A percentile compares a stretch with the other conserved stretches of the same genome.
These are phyloP conservation scores for Morpho deidamia DNA, from an alignment of 2,888 invertebrate species.

Conservation along the genomic window DNA sequence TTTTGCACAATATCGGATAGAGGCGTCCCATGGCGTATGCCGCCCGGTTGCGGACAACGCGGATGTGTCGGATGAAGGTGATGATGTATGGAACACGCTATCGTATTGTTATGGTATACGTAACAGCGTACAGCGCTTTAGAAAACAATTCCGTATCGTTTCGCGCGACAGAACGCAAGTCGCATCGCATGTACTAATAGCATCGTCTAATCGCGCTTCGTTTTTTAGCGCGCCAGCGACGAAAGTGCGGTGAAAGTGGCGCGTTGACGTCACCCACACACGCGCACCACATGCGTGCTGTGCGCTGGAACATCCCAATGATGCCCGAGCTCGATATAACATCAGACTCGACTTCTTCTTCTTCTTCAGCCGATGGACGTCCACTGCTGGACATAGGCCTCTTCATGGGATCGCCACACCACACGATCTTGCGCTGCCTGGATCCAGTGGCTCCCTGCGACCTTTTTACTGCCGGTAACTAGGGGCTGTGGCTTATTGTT, in stretches of 20 bases:
- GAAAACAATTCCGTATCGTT: slow-evolving; percentile 64
- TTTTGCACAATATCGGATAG: too few relatives aligned
- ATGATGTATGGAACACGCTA: too few relatives aligned
- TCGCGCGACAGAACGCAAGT: slow-evolving; percentile 49
- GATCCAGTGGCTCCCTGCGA: too few relatives aligned
- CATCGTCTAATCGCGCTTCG: slow-evolving; percentile 57
- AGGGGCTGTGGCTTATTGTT: too few relatives aligned
- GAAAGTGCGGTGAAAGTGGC: slow-evolving; percentile 78
- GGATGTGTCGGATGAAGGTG: too few relatives aligned
- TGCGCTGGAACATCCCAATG: slow-evolving; percentile 27
- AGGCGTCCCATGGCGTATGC: too few relatives aligned
- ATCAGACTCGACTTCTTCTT: background rate
- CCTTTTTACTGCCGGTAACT: too few relatives aligned
- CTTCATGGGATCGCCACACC: too few relatives aligned
- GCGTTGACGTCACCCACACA: slow-evolving; percentile 75
- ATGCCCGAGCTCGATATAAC: background rate
- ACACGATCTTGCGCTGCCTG: too few relatives aligned
- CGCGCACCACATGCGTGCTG: slow-evolving; percentile 56
- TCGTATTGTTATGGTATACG: background rate
- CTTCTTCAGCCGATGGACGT: too few relatives aligned
- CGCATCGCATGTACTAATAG: slow-evolving; percentile 68
- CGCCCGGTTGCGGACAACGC: too few relatives aligned
- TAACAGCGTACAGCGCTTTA: slow-evolving; percentile 23
- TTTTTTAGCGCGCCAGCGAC: slow-evolving; percentile 75
- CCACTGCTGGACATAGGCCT: too few relatives aligned